Base-by-base conservation (phyloP, 2,888 invertebrate species). In the Endomychus coccineus region DNA sequence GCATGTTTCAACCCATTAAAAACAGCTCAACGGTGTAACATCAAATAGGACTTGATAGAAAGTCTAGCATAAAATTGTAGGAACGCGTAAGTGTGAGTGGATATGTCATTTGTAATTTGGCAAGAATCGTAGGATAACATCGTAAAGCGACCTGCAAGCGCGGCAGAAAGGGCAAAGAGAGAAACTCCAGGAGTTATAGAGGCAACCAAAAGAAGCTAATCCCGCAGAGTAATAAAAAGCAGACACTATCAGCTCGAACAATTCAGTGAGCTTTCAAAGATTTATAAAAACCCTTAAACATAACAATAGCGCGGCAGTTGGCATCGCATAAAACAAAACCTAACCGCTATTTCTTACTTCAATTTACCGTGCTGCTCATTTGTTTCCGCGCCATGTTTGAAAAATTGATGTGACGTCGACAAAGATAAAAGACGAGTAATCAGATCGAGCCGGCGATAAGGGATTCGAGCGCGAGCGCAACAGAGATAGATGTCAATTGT, bases 331-430 rank as follows among this genome's bases (percentile, higher is more conserved):
- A 65, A 66, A 65, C 64, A 65, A 63, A 59, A 64, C 61, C 62
- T 64, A 64, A 65, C 67, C 65, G 66, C 67, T 66, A 66, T 66
- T 66, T 63, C 67, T 67, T 65, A 66, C 64, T 64, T 59, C 66
- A 66, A 67, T 66, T 67, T 66, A 58, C 58, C 59, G 62, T 50
- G 61, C 54, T 58, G 62, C 66, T 66, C 67, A 67, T 67, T 66
- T 66, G 63, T 67, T 65, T 65, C 60, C 62, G 61, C 62, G 63
- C 61, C 64, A 61, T 61, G 53, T 61, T 58, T 66, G 66, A 66
- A 66, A 66, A 64, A 66, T 66, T 66, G 66, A 66, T 66, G 65
- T 59, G 66, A 65, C 65, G 64, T 58, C 62, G 66, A 66, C 66
- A 64, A 56, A 63, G 64, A 64, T 61, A 58, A 61, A 62, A 63